phyloP scores from a whole-genome alignment of 2,797 vertebrate genomes.

The Silurus aristotelis region DNA sequence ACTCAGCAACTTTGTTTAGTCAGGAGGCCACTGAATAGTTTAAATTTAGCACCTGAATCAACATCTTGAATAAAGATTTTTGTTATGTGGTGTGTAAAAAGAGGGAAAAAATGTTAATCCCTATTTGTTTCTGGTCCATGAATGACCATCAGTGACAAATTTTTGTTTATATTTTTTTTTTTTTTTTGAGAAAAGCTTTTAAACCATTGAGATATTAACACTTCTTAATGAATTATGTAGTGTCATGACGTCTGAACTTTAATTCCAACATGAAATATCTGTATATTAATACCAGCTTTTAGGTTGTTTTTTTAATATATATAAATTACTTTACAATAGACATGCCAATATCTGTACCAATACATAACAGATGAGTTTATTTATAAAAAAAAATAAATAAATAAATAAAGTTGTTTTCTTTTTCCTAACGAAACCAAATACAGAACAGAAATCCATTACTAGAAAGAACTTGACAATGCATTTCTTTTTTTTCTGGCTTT shows the following conservation, averaged over 20 bases:
- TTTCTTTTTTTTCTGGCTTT: not conserved
- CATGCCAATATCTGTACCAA: not conserved
- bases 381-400: not conserved
- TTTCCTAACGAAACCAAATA: not conserved
- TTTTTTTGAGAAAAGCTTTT: not conserved
- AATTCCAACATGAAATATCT: not conserved
- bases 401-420: not conserved
- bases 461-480: not conserved
- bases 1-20: conserved; percentile 34
- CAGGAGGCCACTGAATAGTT: not conserved
- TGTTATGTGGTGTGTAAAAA: not conserved
- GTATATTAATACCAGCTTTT: too few species aligned
- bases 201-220: not conserved
- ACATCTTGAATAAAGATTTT: not conserved
- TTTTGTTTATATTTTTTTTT: too few species aligned
- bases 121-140: not conserved
- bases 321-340: not conserved
- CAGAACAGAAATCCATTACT: too few species aligned
- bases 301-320: not conserved
- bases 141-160: too few species aligned
- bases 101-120: not conserved
- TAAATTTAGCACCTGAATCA: not conserved
- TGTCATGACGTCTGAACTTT: not conserved
- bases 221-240: not conserved
- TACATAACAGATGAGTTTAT: not conserved